Base-by-base conservation (phyloP, 2,888 invertebrate genomes). In the Drosophila barbarae region DNA sequence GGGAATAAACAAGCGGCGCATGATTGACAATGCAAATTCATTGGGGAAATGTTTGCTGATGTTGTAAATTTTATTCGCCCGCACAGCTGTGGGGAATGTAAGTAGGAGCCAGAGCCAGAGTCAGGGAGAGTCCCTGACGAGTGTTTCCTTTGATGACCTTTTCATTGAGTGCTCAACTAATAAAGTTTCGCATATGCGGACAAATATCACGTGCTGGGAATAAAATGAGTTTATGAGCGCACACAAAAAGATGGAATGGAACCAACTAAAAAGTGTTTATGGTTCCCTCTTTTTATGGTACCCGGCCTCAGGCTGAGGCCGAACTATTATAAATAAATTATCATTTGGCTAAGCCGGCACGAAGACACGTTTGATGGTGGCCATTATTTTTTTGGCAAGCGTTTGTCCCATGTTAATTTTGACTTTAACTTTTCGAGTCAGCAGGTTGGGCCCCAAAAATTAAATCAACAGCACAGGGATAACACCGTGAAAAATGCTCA, bases 261-360 rank as follows among this genome's bases (percentile, higher is more conserved):
- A 9, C 26, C 52, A 58, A 66, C 67, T 54, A 68, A 56, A 71
- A 69, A 79, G 76, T 76, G 82, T 74, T 78, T 76, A 73, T 71
- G 39, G 54, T 51, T 28, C 38, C 38, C 53, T 49, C 50, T 39
- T 51, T 81, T 79, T 68, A 78, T 61, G 47, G 58, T 53, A 38
- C 58, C 34, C 21, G 58, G 58, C 60, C 53, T 41, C 38, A 12
- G 55, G 57, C 41, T 32, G 18, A 46, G 30, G 30, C 46, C 51
- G 39, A 51, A 81, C 65, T 61, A 71, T 72, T 72, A 78, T 74
- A 81, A 71, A 76, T 69, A 74, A 76, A 77, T 68, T 72, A 80
- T 72, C 51, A 72, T 72, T 66, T 61, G 50, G 50, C 44, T 71
- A 59, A 54, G 58, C 68, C 41, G 36, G 46, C 47, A 69, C 59